These are phyloP conservation scores for Pygocentrus nattereri DNA, from an alignment of 2,797 vertebrate genomes.

Conservation along the genomic window DNA sequence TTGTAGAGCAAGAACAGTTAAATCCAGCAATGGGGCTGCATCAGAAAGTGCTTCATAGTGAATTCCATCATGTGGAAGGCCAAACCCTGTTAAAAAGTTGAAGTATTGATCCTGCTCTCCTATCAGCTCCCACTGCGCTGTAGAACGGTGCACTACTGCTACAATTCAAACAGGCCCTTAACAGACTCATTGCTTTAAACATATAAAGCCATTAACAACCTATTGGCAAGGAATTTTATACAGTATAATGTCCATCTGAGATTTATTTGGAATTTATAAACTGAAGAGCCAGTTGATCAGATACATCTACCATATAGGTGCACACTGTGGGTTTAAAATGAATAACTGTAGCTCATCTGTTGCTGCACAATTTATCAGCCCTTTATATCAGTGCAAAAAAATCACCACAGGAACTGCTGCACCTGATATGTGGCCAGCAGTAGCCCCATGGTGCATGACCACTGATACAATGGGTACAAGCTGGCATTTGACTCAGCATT, in stretches of 20 bases:
- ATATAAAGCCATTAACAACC: not conserved
- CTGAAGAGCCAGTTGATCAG: not conserved
- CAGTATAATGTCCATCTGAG: not conserved
- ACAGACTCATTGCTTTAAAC: slow-evolving; percentile 11
- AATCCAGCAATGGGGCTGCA: slow-evolving; percentile 28
- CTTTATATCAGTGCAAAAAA: too few relatives aligned
- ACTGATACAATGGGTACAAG: too few relatives aligned
- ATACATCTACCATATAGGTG: too few relatives aligned
- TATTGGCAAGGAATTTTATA: not conserved
- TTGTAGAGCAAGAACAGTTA: slow-evolving; percentile 38
- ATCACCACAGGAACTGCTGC: too few relatives aligned
- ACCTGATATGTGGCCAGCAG: too few relatives aligned
- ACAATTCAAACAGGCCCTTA: slow-evolving; percentile 18
- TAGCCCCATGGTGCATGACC: too few relatives aligned
- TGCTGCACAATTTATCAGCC: too few relatives aligned
- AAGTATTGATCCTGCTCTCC: slow-evolving; percentile 43
- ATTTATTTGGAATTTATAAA: not conserved
- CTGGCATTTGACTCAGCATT: too few relatives aligned
- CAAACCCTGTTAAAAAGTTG: slow-evolving; percentile 31
- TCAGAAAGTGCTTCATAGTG: slow-evolving; percentile 44
- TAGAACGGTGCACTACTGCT: slow-evolving; percentile 16
- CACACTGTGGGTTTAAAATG: too few relatives aligned
- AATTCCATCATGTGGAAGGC: slow-evolving; percentile 45
- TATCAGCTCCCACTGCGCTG: not conserved
- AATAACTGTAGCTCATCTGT: too few relatives aligned